A percentile compares a stretch with the other conserved stretches of the same genome.
Evolutionary conservation across 2,888 invertebrate species (phyloP).

Genomic region (Drosophila cracens): DNA sequence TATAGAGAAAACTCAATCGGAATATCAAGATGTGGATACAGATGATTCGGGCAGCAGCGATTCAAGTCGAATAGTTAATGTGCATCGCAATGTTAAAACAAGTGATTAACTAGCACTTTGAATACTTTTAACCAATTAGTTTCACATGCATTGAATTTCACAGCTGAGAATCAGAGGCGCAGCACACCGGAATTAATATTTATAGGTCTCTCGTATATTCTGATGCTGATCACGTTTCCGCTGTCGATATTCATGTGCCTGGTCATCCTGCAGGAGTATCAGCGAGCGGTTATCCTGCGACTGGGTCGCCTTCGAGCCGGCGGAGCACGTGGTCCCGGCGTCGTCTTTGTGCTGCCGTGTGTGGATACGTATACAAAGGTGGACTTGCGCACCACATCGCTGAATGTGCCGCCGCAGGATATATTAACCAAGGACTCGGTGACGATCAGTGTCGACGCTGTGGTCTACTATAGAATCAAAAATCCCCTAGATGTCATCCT

Average conservation of each 20-base stretch:
- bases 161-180: slow-evolving; percentile 46
- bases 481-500: slow-evolving; percentile 90
- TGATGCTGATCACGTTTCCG: slow-evolving; percentile 76
- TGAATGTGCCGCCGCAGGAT: slow-evolving; percentile 88
- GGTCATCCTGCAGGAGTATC: slow-evolving; percentile 86
- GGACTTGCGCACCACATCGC: slow-evolving; percentile 87
- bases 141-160: background rate
- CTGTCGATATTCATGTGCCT: slow-evolving; percentile 73
- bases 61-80: slow-evolving; percentile 8
- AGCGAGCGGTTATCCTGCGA: slow-evolving; percentile 88
- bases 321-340: slow-evolving; percentile 86
- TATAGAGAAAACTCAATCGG: background rate
- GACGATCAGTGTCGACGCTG: slow-evolving; percentile 96
- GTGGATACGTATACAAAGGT: slow-evolving; percentile 86
- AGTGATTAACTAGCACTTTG: slow-evolving; percentile 30
- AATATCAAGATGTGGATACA: background rate
- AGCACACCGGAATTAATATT: slow-evolving; percentile 54
- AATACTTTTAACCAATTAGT: background rate
- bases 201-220: slow-evolving; percentile 61
- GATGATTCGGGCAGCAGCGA: slow-evolving; percentile 29
- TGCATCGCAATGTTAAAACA: slow-evolving; percentile 53
- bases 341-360: slow-evolving; percentile 88
- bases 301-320: slow-evolving; percentile 86
- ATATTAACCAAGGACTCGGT: slow-evolving; percentile 94
- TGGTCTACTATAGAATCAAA: slow-evolving; percentile 91